These are phyloP conservation scores for Saimiri boliviensis DNA, from an alignment of 2,113 vertebrate species.

Conservation along the genomic window DNA sequence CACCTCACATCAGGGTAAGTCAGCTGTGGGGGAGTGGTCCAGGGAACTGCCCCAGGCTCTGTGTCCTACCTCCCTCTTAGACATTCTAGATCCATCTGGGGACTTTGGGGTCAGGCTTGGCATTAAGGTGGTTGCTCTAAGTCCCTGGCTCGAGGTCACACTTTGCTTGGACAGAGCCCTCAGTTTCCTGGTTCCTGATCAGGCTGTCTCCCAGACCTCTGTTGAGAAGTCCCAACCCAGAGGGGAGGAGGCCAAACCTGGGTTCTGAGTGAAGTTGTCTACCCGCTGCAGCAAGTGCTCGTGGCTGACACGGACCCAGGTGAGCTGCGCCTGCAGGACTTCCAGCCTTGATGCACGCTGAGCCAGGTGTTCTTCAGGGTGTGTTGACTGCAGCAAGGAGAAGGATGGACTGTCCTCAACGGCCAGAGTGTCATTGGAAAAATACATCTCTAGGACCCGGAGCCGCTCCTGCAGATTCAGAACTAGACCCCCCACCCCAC, in stretches of 20 bases:
- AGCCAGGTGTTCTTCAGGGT: accelerated
- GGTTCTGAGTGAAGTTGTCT: slow-evolving; percentile 36
- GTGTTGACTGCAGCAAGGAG: accelerated
- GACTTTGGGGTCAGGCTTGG: not conserved
- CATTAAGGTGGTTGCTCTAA: not conserved
- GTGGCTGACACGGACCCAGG: not conserved
- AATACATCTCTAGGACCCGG: not conserved
- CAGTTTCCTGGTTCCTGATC: not conserved
- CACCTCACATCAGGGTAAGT: not conserved
- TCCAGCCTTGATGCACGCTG: accelerated
- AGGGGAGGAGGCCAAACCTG: slow-evolving; percentile 54
- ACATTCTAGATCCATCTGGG: not conserved
- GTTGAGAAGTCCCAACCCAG: not conserved
- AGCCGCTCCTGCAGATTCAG: slow-evolving; percentile 60
- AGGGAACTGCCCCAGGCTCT: not conserved
- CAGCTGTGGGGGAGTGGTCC: not conserved
- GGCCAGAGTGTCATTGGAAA: not conserved
- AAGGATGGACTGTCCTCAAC: accelerated
- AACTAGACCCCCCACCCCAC: slow-evolving; percentile 13
- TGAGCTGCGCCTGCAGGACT: slow-evolving; percentile 34
- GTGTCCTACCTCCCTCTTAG: not conserved
- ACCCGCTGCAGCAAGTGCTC: not conserved
- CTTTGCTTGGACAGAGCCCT: not conserved
- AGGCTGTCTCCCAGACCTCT: not conserved
- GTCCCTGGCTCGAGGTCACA: not conserved